These are phyloP conservation scores for Alligator mississippiensis DNA, from an alignment of 2,113 vertebrate genomes.

Conservation along the genomic window DNA sequence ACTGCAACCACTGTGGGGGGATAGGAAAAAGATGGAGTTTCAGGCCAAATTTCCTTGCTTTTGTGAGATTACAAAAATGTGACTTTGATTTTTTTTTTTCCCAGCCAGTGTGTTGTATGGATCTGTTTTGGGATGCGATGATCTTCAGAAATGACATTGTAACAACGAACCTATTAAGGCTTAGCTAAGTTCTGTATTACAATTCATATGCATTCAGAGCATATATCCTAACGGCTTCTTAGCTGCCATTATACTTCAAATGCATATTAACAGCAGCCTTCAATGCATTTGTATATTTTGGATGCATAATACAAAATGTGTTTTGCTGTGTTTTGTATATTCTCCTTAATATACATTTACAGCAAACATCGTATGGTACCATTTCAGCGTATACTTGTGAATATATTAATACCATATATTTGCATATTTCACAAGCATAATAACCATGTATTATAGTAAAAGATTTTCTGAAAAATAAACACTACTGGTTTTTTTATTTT, in stretches of 20 bases:
- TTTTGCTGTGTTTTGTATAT: slow-evolving; percentile 28
- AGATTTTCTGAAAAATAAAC: slow-evolving; percentile 26
- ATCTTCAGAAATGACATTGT: not conserved
- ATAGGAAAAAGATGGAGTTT: not conserved
- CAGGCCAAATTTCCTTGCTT: slow-evolving; percentile 6
- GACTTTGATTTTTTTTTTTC: not conserved
- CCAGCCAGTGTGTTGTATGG: not conserved
- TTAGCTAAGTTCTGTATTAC: not conserved
- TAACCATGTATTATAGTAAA: slow-evolving; percentile 29
- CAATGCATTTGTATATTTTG: not conserved
- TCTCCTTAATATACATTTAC: slow-evolving; percentile 25
- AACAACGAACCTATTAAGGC: not conserved
- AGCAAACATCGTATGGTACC: not conserved
- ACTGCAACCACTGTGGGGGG: not conserved
- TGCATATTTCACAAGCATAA: slow-evolving; percentile 29
- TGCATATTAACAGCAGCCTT: not conserved
- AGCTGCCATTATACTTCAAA: not conserved
- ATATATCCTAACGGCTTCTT: fast-evolving
- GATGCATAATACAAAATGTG: not conserved
- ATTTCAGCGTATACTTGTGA: slow-evolving; percentile 1
- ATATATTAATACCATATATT: slow-evolving; percentile 1
- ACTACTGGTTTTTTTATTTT: not conserved
- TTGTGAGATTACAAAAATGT: not conserved
- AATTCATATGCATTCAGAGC: not conserved
- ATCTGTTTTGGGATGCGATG: not conserved